Percentiles rank a stretch among this genome's conserved stretches.
Evolutionary conservation across 2,888 invertebrate genomes (phyloP).

Genomic region (Tenthredo mesomela): DNA sequence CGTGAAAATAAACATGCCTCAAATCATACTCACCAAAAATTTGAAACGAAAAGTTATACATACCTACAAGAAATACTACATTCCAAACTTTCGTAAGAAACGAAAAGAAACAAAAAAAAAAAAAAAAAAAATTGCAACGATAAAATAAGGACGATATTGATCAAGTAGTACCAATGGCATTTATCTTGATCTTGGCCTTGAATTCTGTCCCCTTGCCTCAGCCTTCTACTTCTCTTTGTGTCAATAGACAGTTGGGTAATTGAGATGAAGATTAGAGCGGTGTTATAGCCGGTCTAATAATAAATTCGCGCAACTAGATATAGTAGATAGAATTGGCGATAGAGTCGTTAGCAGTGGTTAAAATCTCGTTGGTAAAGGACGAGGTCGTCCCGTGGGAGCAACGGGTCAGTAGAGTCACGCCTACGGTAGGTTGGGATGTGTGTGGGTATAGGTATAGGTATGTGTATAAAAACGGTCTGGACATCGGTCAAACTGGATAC

Average conservation of each 20-base stretch:
- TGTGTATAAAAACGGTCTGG: slow-evolving; percentile 45
- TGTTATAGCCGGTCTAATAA: slow-evolving; percentile 9
- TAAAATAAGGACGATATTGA: background rate
- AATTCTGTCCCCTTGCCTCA: background rate
- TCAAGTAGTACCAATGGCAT: background rate
- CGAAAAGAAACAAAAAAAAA: no score
- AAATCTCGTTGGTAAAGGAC: slow-evolving; percentile 54
- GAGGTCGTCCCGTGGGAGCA: slow-evolving; percentile 72
- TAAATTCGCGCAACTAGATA: slow-evolving; percentile 22
- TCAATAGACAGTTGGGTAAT: background rate
- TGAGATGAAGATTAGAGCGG: slow-evolving; percentile 29
- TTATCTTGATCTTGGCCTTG: slow-evolving; percentile 24
- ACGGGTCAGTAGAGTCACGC: slow-evolving; percentile 70
- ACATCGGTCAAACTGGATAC: slow-evolving; percentile 53
- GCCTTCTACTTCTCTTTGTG: background rate
- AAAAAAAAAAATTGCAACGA: background rate
- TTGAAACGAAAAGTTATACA: background rate
- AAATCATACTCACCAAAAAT: background rate
- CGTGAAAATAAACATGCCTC: background rate
- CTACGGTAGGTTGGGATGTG: slow-evolving; percentile 57
- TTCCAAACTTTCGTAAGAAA: no score
- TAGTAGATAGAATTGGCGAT: slow-evolving; percentile 30
- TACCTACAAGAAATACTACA: no score
- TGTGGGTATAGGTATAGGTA: slow-evolving; percentile 7
- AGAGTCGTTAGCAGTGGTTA: slow-evolving; percentile 50